Evolutionary conservation across 1,140 invertebrate genomes (phyloP).

Genomic region (Parapsyche elsis): DNA sequence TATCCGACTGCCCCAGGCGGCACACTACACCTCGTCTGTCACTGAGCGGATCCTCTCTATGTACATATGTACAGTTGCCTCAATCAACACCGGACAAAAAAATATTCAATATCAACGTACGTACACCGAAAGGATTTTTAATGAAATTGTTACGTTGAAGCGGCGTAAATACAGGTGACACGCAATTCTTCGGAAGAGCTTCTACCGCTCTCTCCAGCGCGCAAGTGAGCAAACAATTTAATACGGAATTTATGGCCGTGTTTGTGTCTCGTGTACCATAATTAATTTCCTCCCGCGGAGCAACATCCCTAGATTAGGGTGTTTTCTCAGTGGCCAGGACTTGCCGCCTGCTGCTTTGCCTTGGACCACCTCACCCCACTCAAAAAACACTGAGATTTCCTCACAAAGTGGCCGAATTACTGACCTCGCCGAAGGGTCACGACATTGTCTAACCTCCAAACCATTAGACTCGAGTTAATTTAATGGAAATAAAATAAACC

Average conservation of each 20-base stretch:
- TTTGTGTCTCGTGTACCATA: not conserved
- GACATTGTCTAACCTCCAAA: not conserved
- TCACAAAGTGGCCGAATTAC: not conserved
- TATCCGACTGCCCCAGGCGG: too few relatives aligned
- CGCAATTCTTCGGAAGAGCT: not conserved
- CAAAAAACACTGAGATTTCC: not conserved
- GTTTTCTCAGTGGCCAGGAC: not conserved
- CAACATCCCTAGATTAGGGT: not conserved
- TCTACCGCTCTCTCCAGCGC: not conserved
- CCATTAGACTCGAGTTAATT: not conserved
- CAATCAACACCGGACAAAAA: too few relatives aligned
- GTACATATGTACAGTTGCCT: too few relatives aligned
- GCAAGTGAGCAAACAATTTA: not conserved
- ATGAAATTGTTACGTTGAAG: not conserved
- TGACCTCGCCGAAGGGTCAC: not conserved
- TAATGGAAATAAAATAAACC: not conserved
- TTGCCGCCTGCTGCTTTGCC: not conserved
- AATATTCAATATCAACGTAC: too few relatives aligned
- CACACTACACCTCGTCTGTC: too few relatives aligned
- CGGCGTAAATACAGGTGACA: not conserved
- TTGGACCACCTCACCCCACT: not conserved
- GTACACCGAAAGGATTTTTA: too few relatives aligned
- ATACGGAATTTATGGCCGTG: not conserved
- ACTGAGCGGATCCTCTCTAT: too few relatives aligned
- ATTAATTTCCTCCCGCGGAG: not conserved